These are phyloP conservation scores for Platichthys stellatus DNA, from an alignment of 2,113 vertebrate genomes.

Conservation along the genomic window DNA sequence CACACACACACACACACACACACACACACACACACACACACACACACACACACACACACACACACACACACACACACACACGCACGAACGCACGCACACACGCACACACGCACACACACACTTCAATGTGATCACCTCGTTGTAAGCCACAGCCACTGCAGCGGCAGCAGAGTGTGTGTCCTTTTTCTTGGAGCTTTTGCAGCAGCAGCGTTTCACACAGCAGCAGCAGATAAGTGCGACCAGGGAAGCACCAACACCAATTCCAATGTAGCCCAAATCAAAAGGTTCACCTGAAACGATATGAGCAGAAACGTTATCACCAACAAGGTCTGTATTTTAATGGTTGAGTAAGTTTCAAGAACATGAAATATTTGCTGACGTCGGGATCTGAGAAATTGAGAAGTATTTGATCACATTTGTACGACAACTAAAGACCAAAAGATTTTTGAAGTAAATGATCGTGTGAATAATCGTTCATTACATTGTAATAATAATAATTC, in stretches of 20 bases:
- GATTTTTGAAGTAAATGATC: neutral
- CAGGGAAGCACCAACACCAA: accelerated
- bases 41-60: neutral
- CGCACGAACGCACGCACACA: neutral
- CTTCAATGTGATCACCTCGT: conserved; percentile 3
- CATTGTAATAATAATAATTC: too few relatives aligned
- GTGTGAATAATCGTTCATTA: neutral
- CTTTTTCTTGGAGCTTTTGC: neutral
- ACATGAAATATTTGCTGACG: neutral
- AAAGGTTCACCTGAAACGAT: neutral
- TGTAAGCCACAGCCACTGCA: neutral
- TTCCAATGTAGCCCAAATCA: accelerated
- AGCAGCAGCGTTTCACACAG: conserved; percentile 10
- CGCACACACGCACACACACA: neutral
- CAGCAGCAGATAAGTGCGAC: neutral
- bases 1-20: neutral
- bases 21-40: neutral
- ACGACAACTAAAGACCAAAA: neutral
- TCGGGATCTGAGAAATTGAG: neutral
- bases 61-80: too few relatives aligned
- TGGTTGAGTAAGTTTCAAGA: neutral
- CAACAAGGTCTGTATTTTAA: neutral
- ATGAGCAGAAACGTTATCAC: neutral
- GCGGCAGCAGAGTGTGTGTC: neutral
- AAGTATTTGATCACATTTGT: neutral